Evolutionary conservation across 2,113 vertebrate genomes (phyloP).

Genomic region (Raja brachyura): DNA sequence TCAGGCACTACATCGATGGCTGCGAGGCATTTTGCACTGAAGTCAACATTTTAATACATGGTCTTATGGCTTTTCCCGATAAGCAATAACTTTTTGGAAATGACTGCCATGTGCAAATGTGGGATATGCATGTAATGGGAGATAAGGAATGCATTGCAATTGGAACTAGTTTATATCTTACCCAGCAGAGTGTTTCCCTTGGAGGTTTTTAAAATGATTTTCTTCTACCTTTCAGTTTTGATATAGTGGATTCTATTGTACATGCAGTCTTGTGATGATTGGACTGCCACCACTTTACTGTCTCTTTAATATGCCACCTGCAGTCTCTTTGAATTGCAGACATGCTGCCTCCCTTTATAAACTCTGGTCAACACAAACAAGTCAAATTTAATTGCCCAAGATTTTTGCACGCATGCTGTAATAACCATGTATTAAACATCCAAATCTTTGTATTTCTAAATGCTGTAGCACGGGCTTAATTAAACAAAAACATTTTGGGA

Average conservation of each 20-base stretch:
- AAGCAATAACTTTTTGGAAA: slow-evolving; percentile 43
- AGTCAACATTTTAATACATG: slow-evolving; percentile 50
- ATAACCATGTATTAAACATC: neutral
- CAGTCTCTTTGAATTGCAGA: slow-evolving; percentile 34
- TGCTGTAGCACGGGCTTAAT: neutral
- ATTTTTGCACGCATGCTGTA: neutral
- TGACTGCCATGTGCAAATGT: slow-evolving; percentile 45
- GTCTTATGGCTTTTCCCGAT: slow-evolving; percentile 49
- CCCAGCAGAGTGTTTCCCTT: slow-evolving; percentile 17
- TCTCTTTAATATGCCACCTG: slow-evolving; percentile 37
- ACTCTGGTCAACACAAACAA: neutral
- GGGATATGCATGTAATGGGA: slow-evolving; percentile 39
- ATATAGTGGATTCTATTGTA: slow-evolving; percentile 39
- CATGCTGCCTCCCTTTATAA: neutral
- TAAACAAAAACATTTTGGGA: slow-evolving; percentile 28
- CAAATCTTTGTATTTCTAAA: slow-evolving; percentile 25
- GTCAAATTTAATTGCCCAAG: neutral
- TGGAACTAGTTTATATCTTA: slow-evolving; percentile 45
- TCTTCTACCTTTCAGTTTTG: slow-evolving; percentile 44
- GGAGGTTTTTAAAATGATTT: neutral
- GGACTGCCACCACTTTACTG: neutral
- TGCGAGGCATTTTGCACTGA: slow-evolving; percentile 42
- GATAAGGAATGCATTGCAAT: slow-evolving; percentile 48
- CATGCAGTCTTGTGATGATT: slow-evolving; percentile 1
- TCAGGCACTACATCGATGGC: slow-evolving; percentile 39